A percentile compares a stretch with the other conserved stretches of the same genome.
Conservation (phyloP, 2,888 invertebrate species). For the Mimas tiliae region DNA sequence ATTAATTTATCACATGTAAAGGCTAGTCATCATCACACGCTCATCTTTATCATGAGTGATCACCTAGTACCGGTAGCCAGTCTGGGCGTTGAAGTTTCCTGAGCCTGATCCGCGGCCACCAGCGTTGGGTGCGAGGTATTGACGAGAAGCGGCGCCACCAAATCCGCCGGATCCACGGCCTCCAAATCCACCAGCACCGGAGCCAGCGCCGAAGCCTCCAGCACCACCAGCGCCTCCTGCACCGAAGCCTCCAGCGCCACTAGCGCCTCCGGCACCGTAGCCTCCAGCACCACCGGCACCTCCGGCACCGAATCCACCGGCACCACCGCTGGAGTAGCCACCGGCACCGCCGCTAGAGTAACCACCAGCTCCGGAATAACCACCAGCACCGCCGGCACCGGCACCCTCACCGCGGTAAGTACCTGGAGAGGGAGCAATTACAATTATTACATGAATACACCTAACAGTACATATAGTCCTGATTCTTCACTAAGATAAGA, state of each 20-base stretch:
- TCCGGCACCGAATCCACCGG: conserved; percentile 36
- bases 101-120: conserved; percentile 68
- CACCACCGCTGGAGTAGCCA: conserved; percentile 35
- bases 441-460: background rate
- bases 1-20: conserved; percentile 14
- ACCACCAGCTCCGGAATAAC: conserved; percentile 41
- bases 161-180: conserved; percentile 43
- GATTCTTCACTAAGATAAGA: too few species aligned
- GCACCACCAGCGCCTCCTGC: conserved; percentile 38
- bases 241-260: conserved; percentile 32
- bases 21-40: conserved; percentile 41
- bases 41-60: conserved; percentile 40
- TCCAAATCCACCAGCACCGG: conserved; percentile 42
- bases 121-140: conserved; percentile 74
- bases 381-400: conserved; percentile 50
- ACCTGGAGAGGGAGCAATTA: conserved; percentile 52
- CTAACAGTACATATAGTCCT: too few species aligned
- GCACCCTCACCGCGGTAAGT: conserved; percentile 77
- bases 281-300: conserved; percentile 36
- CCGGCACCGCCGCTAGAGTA: conserved; percentile 42
- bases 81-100: conserved; percentile 76
- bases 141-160: conserved; percentile 68
- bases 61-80: conserved; percentile 74
- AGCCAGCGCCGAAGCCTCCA: conserved; percentile 43
- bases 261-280: conserved; percentile 34